Base-by-base conservation (phyloP, 2,888 invertebrate species). In the Drosophila emarginata region DNA sequence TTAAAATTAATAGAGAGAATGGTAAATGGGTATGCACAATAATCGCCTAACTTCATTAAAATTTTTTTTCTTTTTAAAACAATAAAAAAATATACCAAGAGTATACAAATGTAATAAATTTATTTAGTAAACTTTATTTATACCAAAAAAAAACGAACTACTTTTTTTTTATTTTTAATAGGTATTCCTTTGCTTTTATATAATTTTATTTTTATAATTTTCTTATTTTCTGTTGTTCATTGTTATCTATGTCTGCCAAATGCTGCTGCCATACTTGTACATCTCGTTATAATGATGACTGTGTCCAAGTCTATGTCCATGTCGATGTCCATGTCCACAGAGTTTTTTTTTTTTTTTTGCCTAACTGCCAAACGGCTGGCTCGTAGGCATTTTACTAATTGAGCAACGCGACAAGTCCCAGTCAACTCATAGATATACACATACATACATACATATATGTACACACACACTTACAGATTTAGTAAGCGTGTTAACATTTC, bases 401-500 rank as follows among this genome's bases (percentile, higher is more conserved):
- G 87, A 81, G 81, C 85, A 68, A 45, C 26, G 61, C 75, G 76
- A 83, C 83, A 86, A 80, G 76, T 80, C 75, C 32, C 32, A 74
- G 69, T 68, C 18, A 51, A 61, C 39, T 21, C 60, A 54, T 15
- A 39, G 18, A 67, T 26, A 52, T 21, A 52, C 21, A 54, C 2
- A 52, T 21, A 32, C 21, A 54, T 1, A 39, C 28, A 39, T 12
- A 40, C 52, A 58, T 12, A 7, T 18, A 45, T 11, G 18, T 18
- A 18, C 57, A 28, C 36, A 45, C 37, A 45, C 61, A 45, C 56
- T n/a, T n/a, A n/a, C n/a, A n/a, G n/a, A 57, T 74, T 72, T 87
- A 83, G 74, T 76, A 72, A 62, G 81, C 67, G 69, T 82, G 85
- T 87, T 82, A 79, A 87, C 87, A 82, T 87, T 87, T 82, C 81